Conservation (phyloP, 2,888 invertebrate genomes). For the Xanthorhoe spadicearia region DNA sequence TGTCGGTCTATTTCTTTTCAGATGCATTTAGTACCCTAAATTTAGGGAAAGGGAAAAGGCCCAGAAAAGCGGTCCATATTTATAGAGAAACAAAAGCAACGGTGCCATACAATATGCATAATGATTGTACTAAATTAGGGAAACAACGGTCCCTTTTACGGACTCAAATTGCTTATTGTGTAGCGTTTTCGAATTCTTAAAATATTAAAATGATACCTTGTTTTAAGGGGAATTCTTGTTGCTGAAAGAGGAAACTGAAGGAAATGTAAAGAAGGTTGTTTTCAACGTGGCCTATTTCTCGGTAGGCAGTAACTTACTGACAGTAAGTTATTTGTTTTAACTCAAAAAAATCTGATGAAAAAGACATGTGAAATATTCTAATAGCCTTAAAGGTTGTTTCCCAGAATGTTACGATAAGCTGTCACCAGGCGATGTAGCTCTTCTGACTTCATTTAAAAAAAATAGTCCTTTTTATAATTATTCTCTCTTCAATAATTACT, state of each 20-base stretch:
- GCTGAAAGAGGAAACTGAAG: constrained; percentile 3
- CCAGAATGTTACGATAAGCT: too few species aligned
- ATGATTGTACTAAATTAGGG: constrained; percentile 80
- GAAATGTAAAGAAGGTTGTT: neutral
- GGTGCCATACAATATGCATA: constrained; percentile 79
- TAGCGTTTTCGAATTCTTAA: constrained; percentile 56
- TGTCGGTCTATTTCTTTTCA: neutral
- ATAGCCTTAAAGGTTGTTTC: too few species aligned
- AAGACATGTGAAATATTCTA: too few species aligned
- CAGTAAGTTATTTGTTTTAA: neutral
- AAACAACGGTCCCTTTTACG: constrained; percentile 66
- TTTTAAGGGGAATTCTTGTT: constrained; percentile 15
- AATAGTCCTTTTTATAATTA: too few species aligned
- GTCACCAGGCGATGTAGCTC: too few species aligned
- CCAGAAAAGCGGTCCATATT: constrained; percentile 70
- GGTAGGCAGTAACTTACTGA: neutral
- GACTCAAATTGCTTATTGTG: constrained; percentile 75
- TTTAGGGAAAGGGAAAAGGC: constrained; percentile 63
- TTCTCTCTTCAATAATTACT: neutral
- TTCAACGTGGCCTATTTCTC: neutral
- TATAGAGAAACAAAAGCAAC: constrained; percentile 77
- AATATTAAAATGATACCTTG: constrained; percentile 38
- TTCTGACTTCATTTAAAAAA: too few species aligned
- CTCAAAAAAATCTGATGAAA: too few species aligned
- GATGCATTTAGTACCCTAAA: constrained; percentile 47